Percentiles rank a stretch among this genome's conserved stretches.
Evolutionary conservation across 2,888 invertebrate species (phyloP).

Genomic region (Teleiodes luculella): DNA sequence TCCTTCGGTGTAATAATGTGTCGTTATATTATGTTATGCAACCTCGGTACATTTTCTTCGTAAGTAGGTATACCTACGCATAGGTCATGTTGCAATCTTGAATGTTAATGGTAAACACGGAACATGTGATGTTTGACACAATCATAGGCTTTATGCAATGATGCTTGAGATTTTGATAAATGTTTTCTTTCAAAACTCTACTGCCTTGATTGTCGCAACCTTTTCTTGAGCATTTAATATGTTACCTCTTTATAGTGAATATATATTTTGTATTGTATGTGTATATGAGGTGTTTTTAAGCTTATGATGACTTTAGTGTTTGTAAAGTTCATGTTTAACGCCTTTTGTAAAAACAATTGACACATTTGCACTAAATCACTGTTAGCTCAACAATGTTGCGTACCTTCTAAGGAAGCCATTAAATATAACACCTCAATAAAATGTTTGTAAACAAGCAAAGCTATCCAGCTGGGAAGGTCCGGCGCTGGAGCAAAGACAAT

Average conservation of each 20-base stretch:
- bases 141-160: no score
- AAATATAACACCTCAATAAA: slow-evolving; percentile 74
- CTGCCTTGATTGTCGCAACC: no score
- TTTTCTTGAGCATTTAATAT: no score
- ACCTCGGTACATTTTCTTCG: neutral
- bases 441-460: slow-evolving; percentile 76
- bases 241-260: no score
- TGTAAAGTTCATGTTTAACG: neutral
- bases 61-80: neutral
- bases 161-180: no score
- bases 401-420: slow-evolving; percentile 72
- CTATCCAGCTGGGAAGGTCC: slow-evolving; percentile 62
- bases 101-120: neutral
- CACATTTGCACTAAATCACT: slow-evolving; percentile 52
- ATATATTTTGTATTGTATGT: no score
- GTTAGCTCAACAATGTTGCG: slow-evolving; percentile 54
- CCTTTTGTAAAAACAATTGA: slow-evolving; percentile 29
- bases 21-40: slow-evolving; percentile 14
- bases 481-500: slow-evolving; percentile 58
- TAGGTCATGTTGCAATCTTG: neutral
- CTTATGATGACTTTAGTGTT: no score
- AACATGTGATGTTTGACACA: no score
- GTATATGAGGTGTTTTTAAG: no score
- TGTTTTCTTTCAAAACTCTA: no score
- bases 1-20: slow-evolving; percentile 14